Evolutionary conservation across 1,140 invertebrate genomes (phyloP), one percentile per base, ranked within the genome.

Genomic region (Heliconius himera): DNA sequence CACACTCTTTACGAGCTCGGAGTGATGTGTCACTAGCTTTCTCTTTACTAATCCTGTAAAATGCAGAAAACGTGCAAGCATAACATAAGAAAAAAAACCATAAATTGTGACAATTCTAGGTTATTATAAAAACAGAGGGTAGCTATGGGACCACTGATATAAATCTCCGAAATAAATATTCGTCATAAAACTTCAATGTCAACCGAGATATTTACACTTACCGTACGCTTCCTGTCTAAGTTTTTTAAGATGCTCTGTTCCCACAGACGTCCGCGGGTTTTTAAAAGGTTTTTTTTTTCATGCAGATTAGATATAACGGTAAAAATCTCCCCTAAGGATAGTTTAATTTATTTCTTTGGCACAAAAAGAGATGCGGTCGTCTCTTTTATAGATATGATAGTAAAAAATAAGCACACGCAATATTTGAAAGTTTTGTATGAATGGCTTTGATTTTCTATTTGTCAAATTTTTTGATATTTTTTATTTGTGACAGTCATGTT

Each of bases 331-430:
- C 93, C 91, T 91, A 92, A 93, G 91, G 89, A 92, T 92, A 90
- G 87, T 93, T 91, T 92, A 93, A 94, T 94, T 94, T 93, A 94
- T 93, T 91, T 94, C 92, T 91, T 89, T 83, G 80, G 87, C 84
- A 91, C 88, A 93, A 93, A 87, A 89, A 89, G 87, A 83, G 90
- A 92, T 93, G 92, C 90, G 93, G 93, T 93, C 85, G 83, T 80
- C 84, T 66, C 84, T 89, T 93, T 94, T 89, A 93, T 89, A 83
- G 78, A 83, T 88, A 87, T 88, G 81, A 90, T 75, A 83, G 79
- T 81, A 74, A 83, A 86, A 89, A 91, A 87, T 87, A 88, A 81
- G 76, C 83, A 84, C 85, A 87, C 56, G 70, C 77, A 73, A 81
- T 81, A 66, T 66, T 66, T 3, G 22, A 13, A 3, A 20, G n/a